Base-by-base conservation (phyloP, 2,113 vertebrate species). In the Puffinus mauretanicus region DNA sequence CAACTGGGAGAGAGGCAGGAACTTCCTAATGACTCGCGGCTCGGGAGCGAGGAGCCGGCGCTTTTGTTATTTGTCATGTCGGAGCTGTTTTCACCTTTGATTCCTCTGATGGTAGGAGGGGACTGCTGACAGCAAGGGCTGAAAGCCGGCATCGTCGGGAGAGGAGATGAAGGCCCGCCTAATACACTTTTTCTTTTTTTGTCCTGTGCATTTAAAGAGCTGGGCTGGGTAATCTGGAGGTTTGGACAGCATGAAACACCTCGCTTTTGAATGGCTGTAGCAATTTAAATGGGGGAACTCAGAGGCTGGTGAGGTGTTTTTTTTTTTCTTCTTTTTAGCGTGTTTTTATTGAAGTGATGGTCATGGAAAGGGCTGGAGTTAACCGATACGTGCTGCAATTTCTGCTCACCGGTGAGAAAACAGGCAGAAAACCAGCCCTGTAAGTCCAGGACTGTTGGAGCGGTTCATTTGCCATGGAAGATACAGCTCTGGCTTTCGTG, bases 21-120 rank as follows among this genome's bases (percentile, higher is more conserved):
- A 85, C 93, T 97, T 91, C 77, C 89, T 97, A 97, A 97, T 91
- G 94, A 97, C 95, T 97, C 8, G 4, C 1, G 2, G 90, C 91
- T 93, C 49, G 0, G 30, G 67, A 94, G 84, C 6, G 47, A 40
- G 47, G 88, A 51, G 64, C 47, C 0, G 4, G 21, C 0, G 54
- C 97, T 96, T 97, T 97, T 96, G 88, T 94, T 29, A 67, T 52
- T 94, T 61, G 42, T 93, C 78, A 4, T 34, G 66, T 92, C 0
- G 10, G 86, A 96, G 85, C 91, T 1, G 2, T 42, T 72, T 85
- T 93, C 89, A 72, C 82, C 91, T 97, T 96, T 97, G 92, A 97
- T 97, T 77, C 82, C 19, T 55, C 78, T 88, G 89, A 82, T 73
- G 66, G 70, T 75, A 46, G 89, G 92, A 96, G 93, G 87, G 40